Evolutionary conservation across 2,888 invertebrate species (phyloP).

Genomic region (Cylloceria caligata): DNA sequence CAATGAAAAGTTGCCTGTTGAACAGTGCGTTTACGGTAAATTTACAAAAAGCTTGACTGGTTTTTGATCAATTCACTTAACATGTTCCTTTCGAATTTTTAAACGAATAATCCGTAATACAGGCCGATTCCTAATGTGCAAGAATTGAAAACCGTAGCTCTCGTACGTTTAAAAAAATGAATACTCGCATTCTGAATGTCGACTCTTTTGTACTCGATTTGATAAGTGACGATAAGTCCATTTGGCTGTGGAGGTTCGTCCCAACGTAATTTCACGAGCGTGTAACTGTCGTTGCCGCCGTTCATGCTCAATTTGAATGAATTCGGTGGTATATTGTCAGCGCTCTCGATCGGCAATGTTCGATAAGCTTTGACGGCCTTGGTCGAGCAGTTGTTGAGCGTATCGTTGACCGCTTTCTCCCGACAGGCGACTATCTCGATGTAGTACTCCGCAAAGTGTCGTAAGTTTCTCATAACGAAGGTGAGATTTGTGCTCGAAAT

Average conservation of each 20-base stretch:
- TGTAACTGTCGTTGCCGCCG: slow-evolving; percentile 83
- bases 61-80: too few relatives aligned
- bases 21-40: not conserved
- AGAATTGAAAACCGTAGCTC: not conserved
- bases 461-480: slow-evolving; percentile 87
- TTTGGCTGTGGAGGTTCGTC: slow-evolving; percentile 93
- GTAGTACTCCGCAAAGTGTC: slow-evolving; percentile 92
- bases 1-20: not conserved
- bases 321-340: slow-evolving; percentile 80
- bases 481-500: slow-evolving; percentile 77
- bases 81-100: too few relatives aligned
- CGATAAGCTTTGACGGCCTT: slow-evolving; percentile 85
- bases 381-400: slow-evolving; percentile 86
- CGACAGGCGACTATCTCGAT: slow-evolving; percentile 92
- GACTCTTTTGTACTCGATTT: slow-evolving; percentile 90
- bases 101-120: too few relatives aligned
- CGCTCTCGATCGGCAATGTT: slow-evolving; percentile 84
- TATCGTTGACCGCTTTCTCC: slow-evolving; percentile 85
- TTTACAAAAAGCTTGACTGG: not conserved
- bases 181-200: slow-evolving; percentile 88
- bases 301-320: slow-evolving; percentile 74
- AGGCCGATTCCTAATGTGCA: too few relatives aligned
- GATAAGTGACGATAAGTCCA: slow-evolving; percentile 94
- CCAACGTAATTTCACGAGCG: slow-evolving; percentile 91
- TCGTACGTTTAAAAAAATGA: not conserved